A percentile compares a stretch with the other conserved stretches of the same genome.
These are phyloP conservation scores for Drosophila nikananu DNA, from an alignment of 1,140 invertebrate species.

Conservation along the genomic window DNA sequence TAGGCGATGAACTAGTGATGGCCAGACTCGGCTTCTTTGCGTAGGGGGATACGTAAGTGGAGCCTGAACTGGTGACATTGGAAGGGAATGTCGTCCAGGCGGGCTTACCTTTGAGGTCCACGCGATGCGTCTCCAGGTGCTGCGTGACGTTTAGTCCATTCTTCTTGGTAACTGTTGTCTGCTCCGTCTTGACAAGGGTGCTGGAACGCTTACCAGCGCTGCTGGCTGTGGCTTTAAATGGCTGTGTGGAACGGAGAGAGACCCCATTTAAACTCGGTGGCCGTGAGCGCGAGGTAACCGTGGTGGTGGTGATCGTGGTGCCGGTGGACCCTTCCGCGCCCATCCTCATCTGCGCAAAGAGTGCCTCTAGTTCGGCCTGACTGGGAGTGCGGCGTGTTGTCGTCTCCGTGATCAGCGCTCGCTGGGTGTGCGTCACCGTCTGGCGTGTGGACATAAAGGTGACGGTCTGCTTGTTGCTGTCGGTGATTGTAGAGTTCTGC, in stretches of 20 bases:
- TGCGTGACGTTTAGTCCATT: conserved; percentile 69
- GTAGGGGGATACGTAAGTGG: conserved; percentile 50
- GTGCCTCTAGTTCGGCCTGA: conserved; percentile 61
- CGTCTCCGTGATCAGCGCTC: conserved; percentile 69
- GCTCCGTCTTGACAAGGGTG: conserved; percentile 60
- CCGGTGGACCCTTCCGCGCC: conserved; percentile 20
- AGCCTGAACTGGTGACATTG: conserved; percentile 1
- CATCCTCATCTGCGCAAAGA: conserved; percentile 55
- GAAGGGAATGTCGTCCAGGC: conserved; percentile 19
- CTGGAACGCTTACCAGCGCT: conserved; percentile 56
- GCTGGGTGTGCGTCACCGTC: conserved; percentile 78
- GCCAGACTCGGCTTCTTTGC: conserved; percentile 36
- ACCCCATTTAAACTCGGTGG: conserved; percentile 60
- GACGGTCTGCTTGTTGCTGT: conserved; percentile 71
- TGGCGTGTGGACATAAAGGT: conserved; percentile 69
- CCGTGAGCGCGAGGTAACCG: conserved; percentile 20
- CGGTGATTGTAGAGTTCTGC: conserved; percentile 74
- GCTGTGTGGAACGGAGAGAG: conserved; percentile 53
- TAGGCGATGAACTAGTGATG: conserved; percentile 42
- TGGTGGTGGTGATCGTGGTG: conserved; percentile 42
- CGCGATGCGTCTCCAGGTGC: conserved; percentile 58
- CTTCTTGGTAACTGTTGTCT: conserved; percentile 72
- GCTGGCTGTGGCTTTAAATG: conserved; percentile 56
- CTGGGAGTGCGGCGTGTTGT: conserved; percentile 69
- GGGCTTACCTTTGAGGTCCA: conserved; percentile 53